Base-by-base conservation (phyloP, 2,113 vertebrate genomes). In the Perccottus glenii region DNA sequence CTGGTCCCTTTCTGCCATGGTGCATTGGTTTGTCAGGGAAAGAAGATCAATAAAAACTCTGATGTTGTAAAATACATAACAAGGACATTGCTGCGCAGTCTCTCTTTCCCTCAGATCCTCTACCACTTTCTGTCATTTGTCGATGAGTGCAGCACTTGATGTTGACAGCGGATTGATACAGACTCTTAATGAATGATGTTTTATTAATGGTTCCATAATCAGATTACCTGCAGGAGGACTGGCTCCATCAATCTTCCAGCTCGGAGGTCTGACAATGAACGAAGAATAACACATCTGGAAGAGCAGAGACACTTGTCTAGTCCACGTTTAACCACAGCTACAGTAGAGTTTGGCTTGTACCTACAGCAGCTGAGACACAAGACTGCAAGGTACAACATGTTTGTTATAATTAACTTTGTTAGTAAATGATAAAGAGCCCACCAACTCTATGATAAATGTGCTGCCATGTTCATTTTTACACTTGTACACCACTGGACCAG, bases 121-220 rank as follows among this genome's bases (percentile, higher is more conserved):
- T 42, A 50, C 16, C n/a, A 74, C 71, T 33, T 19, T 74, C 66
- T 63, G 58, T 68, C 70, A 68, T 57, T 60, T 70, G 69, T 61
- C 77, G 75, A 82, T 87, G 67, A 87, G 75, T 70, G 73, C 80
- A 55, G 64, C 80, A 70, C 81, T 86, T 82, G 73, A 85, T 83
- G 80, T 76, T 75, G 83, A 85, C 78, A 79, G 84, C 36, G 50
- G 73, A 87, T 88, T 88, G 88, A 89, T 90, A 78, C 70, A 56
- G 73, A 38, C 71, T 80, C 78, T 86, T 90, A 90, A 92, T 92
- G 82, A 91, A 78, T 75, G 69, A 90, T 87, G 89, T 88, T 90
- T 90, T 89, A 87, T 91, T 89, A 92, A 92, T 89, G 81, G 76
- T 67, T 42, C 75, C 62, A 62, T 90, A 89, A 92, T 90, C 88